A percentile compares a stretch with the other conserved stretches of the same genome.
phyloP scores from a whole-genome alignment of 2,888 invertebrate species.

The Pocota personata region DNA sequence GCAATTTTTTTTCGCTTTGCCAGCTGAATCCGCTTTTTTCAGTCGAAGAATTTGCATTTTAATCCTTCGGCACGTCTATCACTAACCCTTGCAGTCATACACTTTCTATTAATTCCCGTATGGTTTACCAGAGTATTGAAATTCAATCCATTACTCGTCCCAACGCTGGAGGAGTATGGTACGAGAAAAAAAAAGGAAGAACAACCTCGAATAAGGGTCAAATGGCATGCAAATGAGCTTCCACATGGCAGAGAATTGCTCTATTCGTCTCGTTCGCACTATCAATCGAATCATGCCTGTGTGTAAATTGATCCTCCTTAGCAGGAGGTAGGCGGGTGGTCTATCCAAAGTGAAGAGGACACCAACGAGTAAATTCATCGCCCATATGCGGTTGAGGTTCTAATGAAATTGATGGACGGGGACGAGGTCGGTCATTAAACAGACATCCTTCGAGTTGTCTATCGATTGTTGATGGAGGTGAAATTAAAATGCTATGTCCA shows the following conservation, averaged over 20 bases:
- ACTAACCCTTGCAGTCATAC: constrained; percentile 26
- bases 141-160: constrained; percentile 68
- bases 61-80: constrained; percentile 59
- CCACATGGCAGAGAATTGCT: constrained; percentile 42
- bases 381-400: constrained; percentile 49
- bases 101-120: constrained; percentile 43
- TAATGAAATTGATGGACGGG: constrained; percentile 52
- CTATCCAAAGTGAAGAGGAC: constrained; percentile 19
- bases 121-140: constrained; percentile 57
- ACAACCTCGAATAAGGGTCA: constrained; percentile 65
- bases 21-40: constrained; percentile 30
- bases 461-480: constrained; percentile 25
- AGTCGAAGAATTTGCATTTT: constrained; percentile 63
- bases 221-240: constrained; percentile 71
- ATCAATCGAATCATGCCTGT: constrained; percentile 30
- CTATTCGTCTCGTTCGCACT: constrained; percentile 47
- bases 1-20: constrained; percentile 41
- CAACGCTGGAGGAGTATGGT: background rate
- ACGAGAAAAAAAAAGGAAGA: constrained; percentile 14
- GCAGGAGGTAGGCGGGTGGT: constrained; percentile 1
- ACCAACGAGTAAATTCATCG: constrained; percentile 39
- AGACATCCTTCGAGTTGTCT: constrained; percentile 38
- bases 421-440: constrained; percentile 33
- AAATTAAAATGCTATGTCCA: constrained; percentile 21
- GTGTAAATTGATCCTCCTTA: constrained; percentile 62